phyloP scores from a whole-genome alignment of 2,113 vertebrate genomes.

The Polypterus senegalus region DNA sequence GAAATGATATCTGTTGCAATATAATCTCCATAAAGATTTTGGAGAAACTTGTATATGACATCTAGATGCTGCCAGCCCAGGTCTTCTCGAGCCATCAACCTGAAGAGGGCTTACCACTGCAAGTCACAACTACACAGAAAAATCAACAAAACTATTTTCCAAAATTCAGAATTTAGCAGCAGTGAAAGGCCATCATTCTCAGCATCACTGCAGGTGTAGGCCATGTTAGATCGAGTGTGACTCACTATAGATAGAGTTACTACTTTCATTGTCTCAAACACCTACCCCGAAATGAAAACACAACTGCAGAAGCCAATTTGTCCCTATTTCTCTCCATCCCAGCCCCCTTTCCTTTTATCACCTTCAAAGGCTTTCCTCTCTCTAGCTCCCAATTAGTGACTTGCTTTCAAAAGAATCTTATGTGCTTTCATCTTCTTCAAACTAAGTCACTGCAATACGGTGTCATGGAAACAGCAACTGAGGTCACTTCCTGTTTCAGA shows the following conservation, averaged over 20 bases:
- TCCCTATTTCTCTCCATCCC: constrained; percentile 32
- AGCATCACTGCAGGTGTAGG: too few species aligned
- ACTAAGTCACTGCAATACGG: constrained; percentile 50
- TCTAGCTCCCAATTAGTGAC: constrained; percentile 70
- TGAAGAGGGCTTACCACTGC: too few species aligned
- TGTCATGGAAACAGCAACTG: constrained; percentile 72
- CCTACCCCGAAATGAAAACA: constrained; percentile 52
- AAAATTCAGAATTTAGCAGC: too few species aligned
- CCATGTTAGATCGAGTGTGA: constrained; percentile 3
- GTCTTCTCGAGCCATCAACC: too few species aligned
- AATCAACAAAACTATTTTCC: too few species aligned
- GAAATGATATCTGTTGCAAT: too few species aligned
- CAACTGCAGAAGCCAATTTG: constrained; percentile 49
- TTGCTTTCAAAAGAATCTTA: constrained; percentile 53
- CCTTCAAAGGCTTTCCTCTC: constrained; percentile 45
- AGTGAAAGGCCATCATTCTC: too few species aligned
- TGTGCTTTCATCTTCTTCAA: constrained; percentile 70
- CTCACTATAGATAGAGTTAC: constrained; percentile 39
- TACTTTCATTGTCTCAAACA: constrained; percentile 41
- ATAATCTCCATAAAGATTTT: too few species aligned
- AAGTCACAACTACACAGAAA: too few species aligned
- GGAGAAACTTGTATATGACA: too few species aligned
- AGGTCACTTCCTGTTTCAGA: constrained; percentile 69
- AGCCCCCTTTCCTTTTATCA: constrained; percentile 17
- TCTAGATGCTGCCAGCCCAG: too few species aligned